Evolutionary conservation across 2,113 vertebrate species (phyloP).

Genomic region (Maccullochella peelii): DNA sequence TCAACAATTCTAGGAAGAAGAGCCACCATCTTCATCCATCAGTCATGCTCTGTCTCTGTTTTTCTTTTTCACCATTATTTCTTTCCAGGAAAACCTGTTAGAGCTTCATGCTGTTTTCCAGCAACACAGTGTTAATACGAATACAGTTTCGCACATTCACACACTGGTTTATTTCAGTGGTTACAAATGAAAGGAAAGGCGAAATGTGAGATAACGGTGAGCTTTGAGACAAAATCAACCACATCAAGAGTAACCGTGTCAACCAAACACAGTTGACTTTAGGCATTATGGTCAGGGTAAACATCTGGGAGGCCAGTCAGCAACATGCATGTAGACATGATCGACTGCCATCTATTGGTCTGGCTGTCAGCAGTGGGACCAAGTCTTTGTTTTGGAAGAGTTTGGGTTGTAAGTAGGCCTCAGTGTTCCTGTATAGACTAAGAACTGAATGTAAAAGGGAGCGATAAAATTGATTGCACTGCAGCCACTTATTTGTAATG

Average conservation of each 20-base stretch:
- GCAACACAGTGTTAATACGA: background rate
- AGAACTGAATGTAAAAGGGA: no score
- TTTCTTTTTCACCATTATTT: background rate
- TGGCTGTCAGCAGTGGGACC: background rate
- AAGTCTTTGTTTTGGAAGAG: no score
- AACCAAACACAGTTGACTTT: slow-evolving; percentile 4
- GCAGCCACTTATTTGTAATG: no score
- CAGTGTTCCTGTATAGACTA: no score
- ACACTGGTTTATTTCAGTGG: background rate
- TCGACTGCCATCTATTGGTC: background rate
- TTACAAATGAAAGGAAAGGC: background rate
- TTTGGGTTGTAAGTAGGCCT: no score
- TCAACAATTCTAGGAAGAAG: slow-evolving; percentile 13
- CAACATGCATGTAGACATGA: background rate
- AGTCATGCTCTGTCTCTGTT: background rate
- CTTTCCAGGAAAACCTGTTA: background rate
- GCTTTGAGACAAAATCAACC: background rate
- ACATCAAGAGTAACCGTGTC: background rate
- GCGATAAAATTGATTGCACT: no score
- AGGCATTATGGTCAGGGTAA: slow-evolving; percentile 6
- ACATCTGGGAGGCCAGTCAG: slow-evolving; percentile 7
- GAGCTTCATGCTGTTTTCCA: background rate
- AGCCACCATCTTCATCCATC: background rate
- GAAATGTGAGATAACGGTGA: background rate
- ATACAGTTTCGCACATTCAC: background rate